phyloP scores from a whole-genome alignment of 2,113 vertebrate species.

The Gobiocypris rarus region DNA sequence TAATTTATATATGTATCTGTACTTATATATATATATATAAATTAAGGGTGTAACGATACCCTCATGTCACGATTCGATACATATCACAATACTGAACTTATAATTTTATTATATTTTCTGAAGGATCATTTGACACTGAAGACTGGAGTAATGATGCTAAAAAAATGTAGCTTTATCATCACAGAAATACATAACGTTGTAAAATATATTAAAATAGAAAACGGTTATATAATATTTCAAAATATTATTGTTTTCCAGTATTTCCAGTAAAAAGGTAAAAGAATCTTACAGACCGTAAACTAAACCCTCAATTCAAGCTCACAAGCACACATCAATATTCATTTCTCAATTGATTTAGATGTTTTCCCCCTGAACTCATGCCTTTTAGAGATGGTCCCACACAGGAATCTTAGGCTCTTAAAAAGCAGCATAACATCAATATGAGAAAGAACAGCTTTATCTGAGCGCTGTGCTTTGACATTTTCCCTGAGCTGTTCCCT shows the following conservation, averaged over 20 bases:
- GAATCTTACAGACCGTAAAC: too few species aligned
- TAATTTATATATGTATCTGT: too few species aligned
- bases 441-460: conserved; percentile 39
- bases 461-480: neutral
- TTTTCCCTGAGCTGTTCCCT: conserved; percentile 27
- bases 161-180: neutral
- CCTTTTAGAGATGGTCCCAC: neutral
- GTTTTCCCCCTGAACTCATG: neutral
- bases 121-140: too few species aligned
- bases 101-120: too few species aligned
- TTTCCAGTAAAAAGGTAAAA: neutral
- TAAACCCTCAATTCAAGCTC: neutral
- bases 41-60: too few species aligned
- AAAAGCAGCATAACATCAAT: neutral
- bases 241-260: neutral
- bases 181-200: neutral
- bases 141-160: too few species aligned
- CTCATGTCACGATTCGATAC: too few species aligned
- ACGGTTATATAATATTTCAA: neutral
- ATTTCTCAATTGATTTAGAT: neutral
- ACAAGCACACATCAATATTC: conserved; percentile 5
- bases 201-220: neutral
- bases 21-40: too few species aligned
- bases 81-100: too few species aligned
- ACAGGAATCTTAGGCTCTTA: neutral